Evolutionary conservation across 2,888 invertebrate species (phyloP).

Genomic region (Calameuta idolon): DNA sequence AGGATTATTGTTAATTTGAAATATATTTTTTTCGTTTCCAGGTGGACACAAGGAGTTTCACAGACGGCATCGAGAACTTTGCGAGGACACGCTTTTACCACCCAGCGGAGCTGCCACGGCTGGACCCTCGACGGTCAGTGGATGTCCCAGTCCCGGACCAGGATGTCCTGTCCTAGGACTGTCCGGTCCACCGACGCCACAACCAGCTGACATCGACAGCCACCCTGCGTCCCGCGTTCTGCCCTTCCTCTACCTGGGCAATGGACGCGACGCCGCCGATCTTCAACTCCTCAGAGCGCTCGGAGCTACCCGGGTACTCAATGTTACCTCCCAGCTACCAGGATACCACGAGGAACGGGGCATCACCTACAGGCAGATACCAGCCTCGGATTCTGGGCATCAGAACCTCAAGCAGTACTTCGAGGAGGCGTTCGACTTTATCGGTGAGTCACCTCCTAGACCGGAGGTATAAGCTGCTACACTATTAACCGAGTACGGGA

Average conservation of each 20-base stretch:
- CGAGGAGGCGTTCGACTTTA: slow-evolving; percentile 87
- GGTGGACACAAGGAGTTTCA: slow-evolving; percentile 80
- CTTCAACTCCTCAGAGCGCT: slow-evolving; percentile 74
- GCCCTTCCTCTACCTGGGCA: slow-evolving; percentile 85
- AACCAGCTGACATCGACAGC: slow-evolving; percentile 75
- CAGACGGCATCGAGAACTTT: slow-evolving; percentile 77
- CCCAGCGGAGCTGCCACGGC: slow-evolving; percentile 51
- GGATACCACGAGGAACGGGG: slow-evolving; percentile 77
- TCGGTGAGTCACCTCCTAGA: slow-evolving; percentile 73
- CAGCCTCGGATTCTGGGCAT: slow-evolving; percentile 85
- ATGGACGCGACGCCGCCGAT: slow-evolving; percentile 84
- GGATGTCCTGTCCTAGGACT: slow-evolving; percentile 57
- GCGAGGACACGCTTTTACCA: slow-evolving; percentile 76
- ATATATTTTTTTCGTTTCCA: slow-evolving; percentile 62
- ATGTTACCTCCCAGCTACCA: slow-evolving; percentile 83
- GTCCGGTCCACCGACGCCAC: slow-evolving; percentile 54
- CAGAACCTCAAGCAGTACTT: slow-evolving; percentile 91
- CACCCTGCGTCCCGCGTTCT: slow-evolving; percentile 83
- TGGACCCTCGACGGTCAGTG: slow-evolving; percentile 62
- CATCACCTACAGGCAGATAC: slow-evolving; percentile 81
- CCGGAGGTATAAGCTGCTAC: not conserved
- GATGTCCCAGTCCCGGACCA: slow-evolving; percentile 65
- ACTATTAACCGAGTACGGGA: not conserved
- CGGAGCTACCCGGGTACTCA: slow-evolving; percentile 82
- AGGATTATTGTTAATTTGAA: not conserved